Base-by-base conservation (phyloP, 2,888 invertebrate genomes). In the Penaeus monodon region DNA sequence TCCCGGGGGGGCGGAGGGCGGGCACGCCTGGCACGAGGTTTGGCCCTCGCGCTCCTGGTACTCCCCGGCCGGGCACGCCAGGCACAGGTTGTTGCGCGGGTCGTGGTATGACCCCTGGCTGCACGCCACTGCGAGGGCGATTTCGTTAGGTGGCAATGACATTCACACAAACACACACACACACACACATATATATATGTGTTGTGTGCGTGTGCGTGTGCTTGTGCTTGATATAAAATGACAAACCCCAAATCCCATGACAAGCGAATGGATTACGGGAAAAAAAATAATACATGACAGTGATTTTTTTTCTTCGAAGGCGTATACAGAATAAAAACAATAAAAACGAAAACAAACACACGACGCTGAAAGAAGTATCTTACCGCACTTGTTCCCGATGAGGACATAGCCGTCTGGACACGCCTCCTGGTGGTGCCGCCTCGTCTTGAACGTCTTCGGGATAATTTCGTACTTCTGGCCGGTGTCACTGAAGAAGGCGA, bases 21-120 rank as follows among this genome's bases (percentile, higher is more conserved):
- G 91, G 88, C 92, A 92, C 0, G 88, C 65, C 49, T 91, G 91
- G 88, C 92, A 92, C 38, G 87, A 77, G n/a, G 90, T 81, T 84
- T 92, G 91, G 8, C 91, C 92, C 77, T 92, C 92, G 38, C 90
- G 88, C 81, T 92, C 91, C 90, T 92, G 92, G 90, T 92, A 93
- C 8, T 91, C 92, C 8, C 92, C 92, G 27, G 91, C 90, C 4
- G 91, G 91, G 89, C 93, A 93, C 7, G 91, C 90, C 65, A 90
- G 65, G 90, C 93, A 93, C 20, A 81, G 79, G 17, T 90, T 88
- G 10, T 80, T 81, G 27, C 77, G 70, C 10, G 80, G 83, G 88
- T 92, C 91, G 86, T 91, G 92, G 90, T 91, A 92, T 0, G 91
- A 92, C 7, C 92, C 92, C 63, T 91, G 88, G 44, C 92, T 91